A percentile compares a stretch with the other conserved stretches of the same genome.
Evolutionary conservation across 1,140 invertebrate genomes (phyloP).

Genomic region (Papilio xuthus): DNA sequence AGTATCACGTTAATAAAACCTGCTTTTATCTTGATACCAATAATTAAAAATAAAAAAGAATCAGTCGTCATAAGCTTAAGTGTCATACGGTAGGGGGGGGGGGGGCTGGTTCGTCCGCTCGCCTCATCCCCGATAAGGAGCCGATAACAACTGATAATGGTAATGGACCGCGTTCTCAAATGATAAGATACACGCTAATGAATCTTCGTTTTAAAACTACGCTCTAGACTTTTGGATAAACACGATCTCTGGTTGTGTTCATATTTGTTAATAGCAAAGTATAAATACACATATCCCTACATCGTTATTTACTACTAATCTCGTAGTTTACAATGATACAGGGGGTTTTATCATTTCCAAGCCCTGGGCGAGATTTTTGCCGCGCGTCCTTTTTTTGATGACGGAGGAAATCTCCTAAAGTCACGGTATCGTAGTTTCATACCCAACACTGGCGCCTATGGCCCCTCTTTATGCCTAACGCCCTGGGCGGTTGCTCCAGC

Average conservation of each 20-base stretch:
- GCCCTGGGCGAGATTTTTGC: too few species aligned
- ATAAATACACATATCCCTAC: not conserved
- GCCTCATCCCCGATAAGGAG: slow-evolving; percentile 59
- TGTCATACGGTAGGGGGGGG: slow-evolving; percentile 37
- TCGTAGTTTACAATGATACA: not conserved
- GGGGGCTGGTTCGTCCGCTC: slow-evolving; percentile 46
- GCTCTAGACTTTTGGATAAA: slow-evolving; percentile 36
- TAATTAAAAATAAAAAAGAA: slow-evolving; percentile 25
- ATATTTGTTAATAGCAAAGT: not conserved
- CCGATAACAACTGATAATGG: slow-evolving; percentile 49
- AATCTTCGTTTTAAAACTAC: slow-evolving; percentile 62
- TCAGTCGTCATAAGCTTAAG: slow-evolving; percentile 46
- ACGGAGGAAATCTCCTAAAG: too few species aligned
- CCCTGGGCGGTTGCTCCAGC: too few species aligned
- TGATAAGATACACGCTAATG: slow-evolving; percentile 62
- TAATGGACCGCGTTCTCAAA: slow-evolving; percentile 58
- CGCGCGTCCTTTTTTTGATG: too few species aligned
- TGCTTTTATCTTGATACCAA: slow-evolving; percentile 16
- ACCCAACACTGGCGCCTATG: too few species aligned
- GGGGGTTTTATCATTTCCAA: too few species aligned
- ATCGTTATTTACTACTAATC: not conserved
- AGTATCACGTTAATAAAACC: not conserved
- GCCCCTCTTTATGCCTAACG: too few species aligned
- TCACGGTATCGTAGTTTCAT: too few species aligned
- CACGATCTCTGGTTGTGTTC: not conserved